phyloP scores from a whole-genome alignment of 2,888 invertebrate species.

The Torymus aiolomorphi region DNA sequence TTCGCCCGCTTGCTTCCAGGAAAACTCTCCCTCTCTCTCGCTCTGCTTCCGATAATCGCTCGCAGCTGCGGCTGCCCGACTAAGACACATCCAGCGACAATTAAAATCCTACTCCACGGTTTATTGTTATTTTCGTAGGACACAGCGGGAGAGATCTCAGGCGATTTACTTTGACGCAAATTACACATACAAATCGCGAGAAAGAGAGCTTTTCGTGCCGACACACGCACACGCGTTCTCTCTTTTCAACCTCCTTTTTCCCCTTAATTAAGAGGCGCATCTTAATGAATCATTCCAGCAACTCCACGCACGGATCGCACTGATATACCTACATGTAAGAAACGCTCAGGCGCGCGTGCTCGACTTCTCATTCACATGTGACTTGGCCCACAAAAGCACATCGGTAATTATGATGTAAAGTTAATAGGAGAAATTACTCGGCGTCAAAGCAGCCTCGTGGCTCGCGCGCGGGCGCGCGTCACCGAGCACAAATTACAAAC shows the following conservation, averaged over 20 bases:
- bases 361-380: slow-evolving; percentile 56
- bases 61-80: slow-evolving; percentile 51
- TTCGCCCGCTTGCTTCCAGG: slow-evolving; percentile 16
- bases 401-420: slow-evolving; percentile 64
- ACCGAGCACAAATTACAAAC: slow-evolving; percentile 68
- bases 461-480: slow-evolving; percentile 62
- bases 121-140: slow-evolving; percentile 49
- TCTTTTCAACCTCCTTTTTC: not conserved
- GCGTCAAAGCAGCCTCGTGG: slow-evolving; percentile 63
- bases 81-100: slow-evolving; percentile 45
- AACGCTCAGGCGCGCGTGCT: slow-evolving; percentile 3
- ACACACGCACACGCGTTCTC: slow-evolving; percentile 6
- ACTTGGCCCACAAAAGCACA: slow-evolving; percentile 61
- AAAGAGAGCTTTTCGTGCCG: slow-evolving; percentile 15
- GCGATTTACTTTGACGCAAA: slow-evolving; percentile 48
- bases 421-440: slow-evolving; percentile 66
- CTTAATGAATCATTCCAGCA: slow-evolving; percentile 43
- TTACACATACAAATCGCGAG: slow-evolving; percentile 24
- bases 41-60: slow-evolving; percentile 57
- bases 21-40: too few species aligned
- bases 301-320: not conserved
- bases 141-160: slow-evolving; percentile 1
- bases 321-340: not conserved
- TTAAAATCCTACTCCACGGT: slow-evolving; percentile 49
- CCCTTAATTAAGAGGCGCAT: slow-evolving; percentile 48